These are phyloP conservation scores for Pachyramphus minor DNA, from an alignment of 2,113 vertebrate genomes.

Conservation along the genomic window DNA sequence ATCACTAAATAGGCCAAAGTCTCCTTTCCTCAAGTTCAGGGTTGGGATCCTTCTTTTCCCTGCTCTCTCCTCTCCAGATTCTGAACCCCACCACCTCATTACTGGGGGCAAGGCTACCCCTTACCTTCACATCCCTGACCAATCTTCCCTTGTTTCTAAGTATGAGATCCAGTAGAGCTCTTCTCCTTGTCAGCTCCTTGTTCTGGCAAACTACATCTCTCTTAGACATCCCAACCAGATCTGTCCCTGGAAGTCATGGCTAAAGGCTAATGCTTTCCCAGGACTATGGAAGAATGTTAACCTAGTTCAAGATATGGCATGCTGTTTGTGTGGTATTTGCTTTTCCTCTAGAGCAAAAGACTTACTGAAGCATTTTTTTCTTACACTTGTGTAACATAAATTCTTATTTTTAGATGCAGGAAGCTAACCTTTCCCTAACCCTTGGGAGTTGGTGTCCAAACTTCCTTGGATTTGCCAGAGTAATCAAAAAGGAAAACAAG, in stretches of 20 bases:
- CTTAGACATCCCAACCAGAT: not conserved
- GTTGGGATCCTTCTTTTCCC: not conserved
- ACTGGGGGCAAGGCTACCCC: not conserved
- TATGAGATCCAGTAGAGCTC: not conserved
- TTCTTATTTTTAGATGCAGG: not conserved
- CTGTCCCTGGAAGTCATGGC: not conserved
- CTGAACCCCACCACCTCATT: not conserved
- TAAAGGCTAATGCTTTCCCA: not conserved
- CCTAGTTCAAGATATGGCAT: not conserved
- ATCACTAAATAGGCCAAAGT: not conserved
- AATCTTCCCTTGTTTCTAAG: not conserved
- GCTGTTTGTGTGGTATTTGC: not conserved
- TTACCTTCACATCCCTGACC: not conserved
- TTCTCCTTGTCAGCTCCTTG: not conserved
- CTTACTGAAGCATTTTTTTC: not conserved
- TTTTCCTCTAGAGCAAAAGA: not conserved
- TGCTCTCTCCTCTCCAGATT: not conserved
- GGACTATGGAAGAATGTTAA: not conserved
- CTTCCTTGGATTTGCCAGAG: not conserved
- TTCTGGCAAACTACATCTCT: not conserved
- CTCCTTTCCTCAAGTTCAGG: not conserved
- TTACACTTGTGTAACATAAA: not conserved
- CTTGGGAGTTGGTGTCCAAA: not conserved
- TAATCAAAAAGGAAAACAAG: slow-evolving; percentile 34
- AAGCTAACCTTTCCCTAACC: slow-evolving; percentile 11